Conservation (phyloP, 2,888 invertebrate species). For the Nemurella pictetii region DNA sequence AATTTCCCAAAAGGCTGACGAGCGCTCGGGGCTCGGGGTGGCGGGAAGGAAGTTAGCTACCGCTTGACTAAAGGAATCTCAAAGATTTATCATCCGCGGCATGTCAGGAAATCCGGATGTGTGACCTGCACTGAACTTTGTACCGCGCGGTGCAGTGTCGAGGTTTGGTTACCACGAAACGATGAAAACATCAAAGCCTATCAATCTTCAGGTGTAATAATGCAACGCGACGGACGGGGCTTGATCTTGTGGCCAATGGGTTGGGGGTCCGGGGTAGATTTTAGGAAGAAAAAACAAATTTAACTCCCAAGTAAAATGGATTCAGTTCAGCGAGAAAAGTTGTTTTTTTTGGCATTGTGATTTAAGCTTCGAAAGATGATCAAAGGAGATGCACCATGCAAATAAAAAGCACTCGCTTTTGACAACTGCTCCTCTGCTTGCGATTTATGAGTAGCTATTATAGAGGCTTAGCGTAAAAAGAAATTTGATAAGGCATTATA, state of each 20-base stretch:
- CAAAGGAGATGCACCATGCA: too few relatives aligned
- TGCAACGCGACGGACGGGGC: too few relatives aligned
- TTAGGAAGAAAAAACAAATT: not conserved
- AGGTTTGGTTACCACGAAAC: not conserved
- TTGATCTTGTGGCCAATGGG: too few relatives aligned
- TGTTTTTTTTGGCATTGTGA: too few relatives aligned
- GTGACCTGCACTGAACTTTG: not conserved
- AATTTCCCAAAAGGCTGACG: slow-evolving; percentile 15
- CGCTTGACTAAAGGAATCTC: not conserved
- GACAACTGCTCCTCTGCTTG: too few relatives aligned
- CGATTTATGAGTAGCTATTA: too few relatives aligned
- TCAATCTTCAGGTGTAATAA: not conserved
- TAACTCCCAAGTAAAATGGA: too few relatives aligned
- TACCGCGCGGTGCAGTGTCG: not conserved
- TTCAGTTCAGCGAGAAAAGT: too few relatives aligned
- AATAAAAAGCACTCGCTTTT: too few relatives aligned
- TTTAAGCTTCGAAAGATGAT: too few relatives aligned
- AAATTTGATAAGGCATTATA: not conserved
- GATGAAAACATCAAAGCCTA: not conserved
- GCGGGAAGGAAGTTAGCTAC: not conserved
- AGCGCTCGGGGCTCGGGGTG: not conserved
- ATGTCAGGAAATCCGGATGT: not conserved
- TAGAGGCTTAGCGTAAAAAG: not conserved
- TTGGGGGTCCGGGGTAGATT: too few relatives aligned
- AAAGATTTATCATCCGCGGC: not conserved